Conservation (phyloP, 2,888 invertebrate species). For the Trilocha varians region DNA sequence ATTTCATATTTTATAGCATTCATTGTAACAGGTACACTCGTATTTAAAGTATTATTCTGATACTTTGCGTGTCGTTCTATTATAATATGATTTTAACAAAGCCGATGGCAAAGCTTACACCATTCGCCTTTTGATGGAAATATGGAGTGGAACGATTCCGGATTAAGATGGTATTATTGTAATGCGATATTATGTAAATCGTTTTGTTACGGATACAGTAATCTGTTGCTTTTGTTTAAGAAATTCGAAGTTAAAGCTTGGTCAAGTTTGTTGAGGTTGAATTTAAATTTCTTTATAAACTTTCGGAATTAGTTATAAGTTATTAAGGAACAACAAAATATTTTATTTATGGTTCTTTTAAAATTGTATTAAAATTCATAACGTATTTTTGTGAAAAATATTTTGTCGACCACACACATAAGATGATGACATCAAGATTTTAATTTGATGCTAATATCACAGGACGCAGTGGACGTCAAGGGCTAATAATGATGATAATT, state of each 20-base stretch:
- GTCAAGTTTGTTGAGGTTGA: no score
- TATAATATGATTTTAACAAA: constrained; percentile 62
- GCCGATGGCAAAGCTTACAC: constrained; percentile 54
- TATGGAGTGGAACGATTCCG: constrained; percentile 51
- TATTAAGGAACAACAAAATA: no score
- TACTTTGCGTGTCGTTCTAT: constrained; percentile 59
- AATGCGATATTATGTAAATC: constrained; percentile 20
- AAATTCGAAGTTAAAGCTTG: background rate
- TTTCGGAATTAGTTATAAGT: no score
- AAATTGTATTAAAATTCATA: no score
- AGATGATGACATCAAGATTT: no score
- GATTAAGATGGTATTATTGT: constrained; percentile 26
- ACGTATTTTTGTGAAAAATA: no score
- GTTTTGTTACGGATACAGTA: constrained; percentile 14
- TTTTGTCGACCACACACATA: no score
- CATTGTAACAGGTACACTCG: constrained; percentile 12
- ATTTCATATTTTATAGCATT: background rate
- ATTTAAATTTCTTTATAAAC: no score
- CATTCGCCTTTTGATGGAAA: constrained; percentile 43
- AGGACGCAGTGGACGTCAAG: no score
- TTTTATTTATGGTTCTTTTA: no score
- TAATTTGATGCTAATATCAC: no score
- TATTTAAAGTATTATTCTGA: constrained; percentile 49
- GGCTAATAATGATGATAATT: no score
- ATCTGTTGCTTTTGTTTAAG: constrained; percentile 1